A percentile compares a stretch with the other conserved stretches of the same genome.
Conservation (phyloP, 2,888 invertebrate species). For the Ectemnius cavifrons region DNA sequence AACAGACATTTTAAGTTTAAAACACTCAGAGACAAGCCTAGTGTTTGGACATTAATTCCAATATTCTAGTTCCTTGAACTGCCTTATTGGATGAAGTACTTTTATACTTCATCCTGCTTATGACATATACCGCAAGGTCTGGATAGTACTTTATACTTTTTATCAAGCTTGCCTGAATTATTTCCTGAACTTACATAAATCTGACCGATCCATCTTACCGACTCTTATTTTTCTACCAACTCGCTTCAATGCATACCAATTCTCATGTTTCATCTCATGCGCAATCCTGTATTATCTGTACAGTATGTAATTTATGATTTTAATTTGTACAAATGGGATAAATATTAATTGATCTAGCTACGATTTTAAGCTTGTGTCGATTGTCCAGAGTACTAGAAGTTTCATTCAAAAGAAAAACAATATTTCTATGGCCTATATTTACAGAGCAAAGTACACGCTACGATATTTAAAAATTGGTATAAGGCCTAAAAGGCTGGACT, state of each 20-base stretch:
- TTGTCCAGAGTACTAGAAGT: slow-evolving; percentile 32
- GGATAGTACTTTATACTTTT: neutral
- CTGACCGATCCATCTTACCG: neutral
- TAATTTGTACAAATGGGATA: slow-evolving; percentile 60
- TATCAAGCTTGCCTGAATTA: slow-evolving; percentile 12
- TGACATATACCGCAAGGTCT: neutral
- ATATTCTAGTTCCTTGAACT: slow-evolving; percentile 31
- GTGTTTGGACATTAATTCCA: slow-evolving; percentile 29
- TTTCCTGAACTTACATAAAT: slow-evolving; percentile 9
- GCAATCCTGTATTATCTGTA: slow-evolving; percentile 55
- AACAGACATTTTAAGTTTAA: slow-evolving; percentile 9
- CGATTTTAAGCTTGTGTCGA: slow-evolving; percentile 45
- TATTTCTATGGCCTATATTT: neutral
- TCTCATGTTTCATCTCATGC: slow-evolving; percentile 11
- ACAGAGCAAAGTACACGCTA: too few species aligned
- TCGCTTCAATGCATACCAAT: neutral
- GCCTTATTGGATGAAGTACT: slow-evolving; percentile 2
- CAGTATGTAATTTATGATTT: slow-evolving; percentile 59
- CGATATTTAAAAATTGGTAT: too few species aligned
- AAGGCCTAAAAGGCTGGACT: slow-evolving; percentile 37
- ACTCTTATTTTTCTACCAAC: neutral
- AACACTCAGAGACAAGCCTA: slow-evolving; percentile 5
- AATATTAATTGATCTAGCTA: slow-evolving; percentile 40
- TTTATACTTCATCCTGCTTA: neutral
- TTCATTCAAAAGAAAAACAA: neutral